Conservation (phyloP, 2,888 invertebrate species). For the Euphydryas editha region DNA sequence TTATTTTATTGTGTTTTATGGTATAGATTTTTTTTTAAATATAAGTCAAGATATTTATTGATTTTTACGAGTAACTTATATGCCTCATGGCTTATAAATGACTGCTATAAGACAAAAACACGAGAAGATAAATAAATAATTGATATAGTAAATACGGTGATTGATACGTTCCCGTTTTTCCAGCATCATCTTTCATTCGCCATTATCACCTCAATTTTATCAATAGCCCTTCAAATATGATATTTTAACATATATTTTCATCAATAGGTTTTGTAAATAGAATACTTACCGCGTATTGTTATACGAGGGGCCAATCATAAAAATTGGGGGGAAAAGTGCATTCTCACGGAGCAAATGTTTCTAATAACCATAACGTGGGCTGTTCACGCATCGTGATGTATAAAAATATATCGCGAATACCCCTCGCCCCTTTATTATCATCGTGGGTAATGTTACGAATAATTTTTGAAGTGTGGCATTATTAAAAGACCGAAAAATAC, state of each 20-base stretch:
- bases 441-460: slow-evolving; percentile 20
- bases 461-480: slow-evolving; percentile 9
- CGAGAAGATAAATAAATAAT: too few species aligned
- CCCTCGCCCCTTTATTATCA: slow-evolving; percentile 38
- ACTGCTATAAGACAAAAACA: too few species aligned
- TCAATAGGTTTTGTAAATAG: slow-evolving; percentile 16
- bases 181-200: too few species aligned
- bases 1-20: background rate
- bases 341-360: slow-evolving; percentile 62
- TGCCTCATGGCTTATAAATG: too few species aligned
- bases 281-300: slow-evolving; percentile 29
- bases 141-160: too few species aligned
- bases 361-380: slow-evolving; percentile 61
- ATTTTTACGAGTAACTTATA: too few species aligned
- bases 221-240: too few species aligned
- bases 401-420: slow-evolving; percentile 52
- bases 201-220: too few species aligned
- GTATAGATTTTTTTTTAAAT: background rate
- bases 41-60: background rate
- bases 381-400: slow-evolving; percentile 47
- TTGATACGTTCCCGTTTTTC: too few species aligned
- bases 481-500: background rate
- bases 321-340: slow-evolving; percentile 53
- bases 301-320: slow-evolving; percentile 36
- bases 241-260: slow-evolving; percentile 1